Conservation (phyloP, 2,888 invertebrate species). For the Sinohyriopsis cumingii region DNA sequence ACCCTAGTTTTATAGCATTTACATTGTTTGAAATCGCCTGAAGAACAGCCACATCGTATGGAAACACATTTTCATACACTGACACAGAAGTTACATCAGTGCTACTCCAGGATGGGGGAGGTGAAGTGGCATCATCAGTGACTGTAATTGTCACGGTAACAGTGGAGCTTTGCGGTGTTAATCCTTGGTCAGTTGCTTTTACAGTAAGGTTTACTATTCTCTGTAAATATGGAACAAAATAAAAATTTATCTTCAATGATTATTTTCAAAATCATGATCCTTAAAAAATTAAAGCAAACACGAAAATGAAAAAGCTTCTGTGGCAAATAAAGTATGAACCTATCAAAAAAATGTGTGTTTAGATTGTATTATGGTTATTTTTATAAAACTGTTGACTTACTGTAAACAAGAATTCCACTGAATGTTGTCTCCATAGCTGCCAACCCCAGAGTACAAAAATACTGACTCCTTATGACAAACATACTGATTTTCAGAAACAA, state of each 20-base stretch:
- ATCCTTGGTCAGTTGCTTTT: constrained; percentile 97
- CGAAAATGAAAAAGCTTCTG: no score
- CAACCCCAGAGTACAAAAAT: no score
- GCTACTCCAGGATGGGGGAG: constrained; percentile 69
- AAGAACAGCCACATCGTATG: no score
- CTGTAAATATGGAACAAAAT: constrained; percentile 12
- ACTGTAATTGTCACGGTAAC: constrained; percentile 99
- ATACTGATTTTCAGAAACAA: no score
- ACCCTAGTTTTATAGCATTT: not conserved
- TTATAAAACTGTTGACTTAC: no score
- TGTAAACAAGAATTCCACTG: no score
- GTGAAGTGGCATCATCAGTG: constrained; percentile 41
- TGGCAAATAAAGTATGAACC: no score
- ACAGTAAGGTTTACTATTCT: constrained; percentile 80
- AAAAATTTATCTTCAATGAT: not conserved
- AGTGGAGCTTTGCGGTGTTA: constrained; percentile 89
- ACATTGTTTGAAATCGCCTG: not conserved
- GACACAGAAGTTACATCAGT: constrained; percentile 3
- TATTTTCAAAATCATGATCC: not conserved
- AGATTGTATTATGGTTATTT: no score
- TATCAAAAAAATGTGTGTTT: no score
- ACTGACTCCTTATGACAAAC: no score
- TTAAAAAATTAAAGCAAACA: no score
- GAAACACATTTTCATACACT: not conserved
- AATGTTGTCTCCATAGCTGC: no score